A percentile compares a stretch with the other conserved stretches of the same genome.
These are phyloP conservation scores for Chitala chitala DNA, from an alignment of 2,113 vertebrate species.

Conservation along the genomic window DNA sequence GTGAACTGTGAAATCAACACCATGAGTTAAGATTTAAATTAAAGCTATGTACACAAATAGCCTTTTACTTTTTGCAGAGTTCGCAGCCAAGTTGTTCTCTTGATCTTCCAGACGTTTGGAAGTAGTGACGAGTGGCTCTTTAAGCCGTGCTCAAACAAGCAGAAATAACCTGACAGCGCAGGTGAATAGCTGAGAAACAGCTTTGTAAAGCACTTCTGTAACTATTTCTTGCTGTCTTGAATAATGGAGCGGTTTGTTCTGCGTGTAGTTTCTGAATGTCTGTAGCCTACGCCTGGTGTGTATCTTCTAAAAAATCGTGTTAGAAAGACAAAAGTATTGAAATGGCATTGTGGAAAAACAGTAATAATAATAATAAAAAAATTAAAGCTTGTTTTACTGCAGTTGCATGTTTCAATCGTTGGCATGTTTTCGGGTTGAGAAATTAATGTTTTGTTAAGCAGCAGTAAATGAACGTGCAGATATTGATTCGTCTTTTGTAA, in stretches of 20 bases:
- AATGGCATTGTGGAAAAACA: conserved; percentile 4
- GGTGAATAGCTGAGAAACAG: not conserved
- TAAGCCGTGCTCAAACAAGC: not conserved
- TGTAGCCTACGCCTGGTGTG: not conserved
- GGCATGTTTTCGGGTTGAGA: not conserved
- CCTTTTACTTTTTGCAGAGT: not conserved
- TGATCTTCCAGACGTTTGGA: not conserved
- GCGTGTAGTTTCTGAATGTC: not conserved
- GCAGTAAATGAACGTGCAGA: too few relatives aligned
- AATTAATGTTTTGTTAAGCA: too few relatives aligned
- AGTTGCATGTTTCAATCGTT: too few relatives aligned
- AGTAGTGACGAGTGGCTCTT: not conserved
- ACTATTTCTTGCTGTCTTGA: not conserved
- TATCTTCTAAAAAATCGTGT: not conserved
- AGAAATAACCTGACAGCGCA: conserved; percentile 2
- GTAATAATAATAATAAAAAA: not conserved
- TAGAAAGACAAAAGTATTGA: not conserved
- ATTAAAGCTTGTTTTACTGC: too few relatives aligned
- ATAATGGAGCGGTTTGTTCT: not conserved
- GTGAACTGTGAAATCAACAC: not conserved
- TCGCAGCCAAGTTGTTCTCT: not conserved
- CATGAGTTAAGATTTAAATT: not conserved
- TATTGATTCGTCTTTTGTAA: too few relatives aligned
- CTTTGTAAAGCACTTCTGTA: not conserved
- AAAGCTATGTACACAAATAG: not conserved